Evolutionary conservation across 2,888 invertebrate genomes (phyloP).

Genomic region (Deladenus siricidicola): DNA sequence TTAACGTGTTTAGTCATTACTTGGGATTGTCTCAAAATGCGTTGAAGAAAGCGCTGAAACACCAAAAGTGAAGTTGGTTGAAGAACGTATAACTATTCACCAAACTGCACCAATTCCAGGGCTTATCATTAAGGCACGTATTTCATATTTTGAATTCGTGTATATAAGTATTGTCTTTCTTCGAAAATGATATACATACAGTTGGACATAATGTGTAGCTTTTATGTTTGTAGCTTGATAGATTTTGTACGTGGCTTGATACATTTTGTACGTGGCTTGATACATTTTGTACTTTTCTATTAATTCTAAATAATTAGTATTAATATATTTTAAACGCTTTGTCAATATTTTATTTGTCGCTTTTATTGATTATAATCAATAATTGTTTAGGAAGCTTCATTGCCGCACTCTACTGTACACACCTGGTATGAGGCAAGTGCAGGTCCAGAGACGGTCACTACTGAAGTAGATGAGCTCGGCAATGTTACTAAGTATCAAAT

Average conservation of each 20-base stretch:
- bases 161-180: too few species aligned
- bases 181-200: too few species aligned
- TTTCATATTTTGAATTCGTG: not conserved
- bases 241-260: not conserved
- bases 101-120: constrained; percentile 19
- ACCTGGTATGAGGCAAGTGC: constrained; percentile 47
- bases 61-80: constrained; percentile 23
- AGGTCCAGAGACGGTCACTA: constrained; percentile 43
- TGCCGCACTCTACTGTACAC: constrained; percentile 47
- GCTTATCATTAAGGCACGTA: constrained; percentile 17
- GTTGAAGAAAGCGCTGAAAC: constrained; percentile 3
- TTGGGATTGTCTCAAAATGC: constrained; percentile 12
- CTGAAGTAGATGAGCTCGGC: constrained; percentile 47
- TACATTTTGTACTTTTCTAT: too few species aligned
- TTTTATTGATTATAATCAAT: not conserved
- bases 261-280: too few species aligned
- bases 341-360: not conserved
- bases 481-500: constrained; percentile 39
- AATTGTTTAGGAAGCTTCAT: constrained; percentile 47
- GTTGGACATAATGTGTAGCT: too few species aligned
- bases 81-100: constrained; percentile 15
- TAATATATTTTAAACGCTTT: not conserved
- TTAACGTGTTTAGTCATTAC: constrained; percentile 10
- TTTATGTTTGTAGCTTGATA: too few species aligned
- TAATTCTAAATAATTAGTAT: too few species aligned